phyloP scores from a whole-genome alignment of 2,888 invertebrate species.

The Epirrhoe tristata region DNA sequence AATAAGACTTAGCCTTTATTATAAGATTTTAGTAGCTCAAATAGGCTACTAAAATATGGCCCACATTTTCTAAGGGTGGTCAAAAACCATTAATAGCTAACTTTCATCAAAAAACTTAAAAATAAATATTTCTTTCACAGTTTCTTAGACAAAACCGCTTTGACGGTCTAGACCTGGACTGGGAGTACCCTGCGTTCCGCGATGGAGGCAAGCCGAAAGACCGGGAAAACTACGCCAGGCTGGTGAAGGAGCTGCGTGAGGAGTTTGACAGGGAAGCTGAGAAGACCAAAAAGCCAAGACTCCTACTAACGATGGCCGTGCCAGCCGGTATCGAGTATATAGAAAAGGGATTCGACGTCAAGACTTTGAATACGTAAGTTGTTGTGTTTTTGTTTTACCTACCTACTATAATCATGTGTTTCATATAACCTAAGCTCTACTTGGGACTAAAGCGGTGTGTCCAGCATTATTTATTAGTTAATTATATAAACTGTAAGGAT shows the following conservation, averaged over 20 bases:
- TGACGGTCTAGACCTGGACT: slow-evolving; percentile 96
- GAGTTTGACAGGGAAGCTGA: slow-evolving; percentile 95
- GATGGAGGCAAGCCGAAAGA: slow-evolving; percentile 93
- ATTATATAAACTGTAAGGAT: too few species aligned
- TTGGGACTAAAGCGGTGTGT: too few species aligned
- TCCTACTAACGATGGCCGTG: slow-evolving; percentile 96
- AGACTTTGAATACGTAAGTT: slow-evolving; percentile 91
- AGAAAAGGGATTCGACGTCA: slow-evolving; percentile 96
- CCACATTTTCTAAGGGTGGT: too few species aligned
- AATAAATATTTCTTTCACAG: slow-evolving; percentile 47
- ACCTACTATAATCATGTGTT: too few species aligned
- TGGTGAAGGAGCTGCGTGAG: slow-evolving; percentile 94
- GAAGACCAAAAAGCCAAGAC: slow-evolving; percentile 91
- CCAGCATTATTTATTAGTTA: too few species aligned
- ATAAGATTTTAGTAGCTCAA: too few species aligned
- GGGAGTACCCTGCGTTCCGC: slow-evolving; percentile 94
- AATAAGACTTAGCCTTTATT: too few species aligned
- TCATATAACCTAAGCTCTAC: too few species aligned
- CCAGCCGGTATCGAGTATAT: slow-evolving; percentile 97
- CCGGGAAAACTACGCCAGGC: slow-evolving; percentile 93
- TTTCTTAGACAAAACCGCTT: slow-evolving; percentile 96
- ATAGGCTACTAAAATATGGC: too few species aligned
- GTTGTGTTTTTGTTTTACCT: too few species aligned
- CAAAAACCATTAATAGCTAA: too few species aligned
- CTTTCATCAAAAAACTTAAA: too few species aligned